Base-by-base conservation (phyloP, 2,888 invertebrate species). In the Dicranocentrus wangi region DNA sequence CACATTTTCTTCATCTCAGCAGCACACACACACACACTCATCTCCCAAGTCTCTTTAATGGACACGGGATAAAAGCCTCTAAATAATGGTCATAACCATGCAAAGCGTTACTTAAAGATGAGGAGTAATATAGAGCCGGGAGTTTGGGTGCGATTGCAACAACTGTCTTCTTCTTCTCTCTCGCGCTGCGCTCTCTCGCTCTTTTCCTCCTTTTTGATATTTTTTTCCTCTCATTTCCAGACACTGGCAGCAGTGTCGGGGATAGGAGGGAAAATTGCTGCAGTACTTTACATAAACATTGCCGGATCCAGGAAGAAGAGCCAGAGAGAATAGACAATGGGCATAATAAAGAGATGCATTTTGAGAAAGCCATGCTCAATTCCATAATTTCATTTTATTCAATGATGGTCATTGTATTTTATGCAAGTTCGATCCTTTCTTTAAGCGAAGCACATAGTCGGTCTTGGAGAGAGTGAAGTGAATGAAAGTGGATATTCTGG, bases 81-180 rank as follows among this genome's bases (percentile, higher is more conserved):
- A 75, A 79, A 70, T 70, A 70, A 84, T 78, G 85, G 76, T 80
- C 79, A 85, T 85, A 83, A 83, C 83, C 78, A 84, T 84, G 84
- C 85, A 85, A 83, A 84, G 83, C 76, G 81, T 75, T 82, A 75
- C 73, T 78, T 72, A 78, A 70, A 77, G 77, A 70, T 69, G 68
- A 77, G 39, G 61, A 77, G 77, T 53, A 77, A 70, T 70, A 70
- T 77, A 68, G 43, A 60, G 68, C 55, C 60, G 76, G 66, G 51
- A 51, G 51, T 28, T 68, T 51, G 7, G 27, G 15, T 55, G 27
- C 60, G 28, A 60, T 28, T 60, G 7, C 7, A 15, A 47, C 19
- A 55, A 55, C 47, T 65, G 39, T 39, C 47, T 21, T 66, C 32
- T 69, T 27, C 55, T 21, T 21, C 25, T 65, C 23, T 2, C 23